These are phyloP conservation scores for Metridium senile DNA, from an alignment of 92 coral and sea anemone genomes.

Conservation along the genomic window DNA sequence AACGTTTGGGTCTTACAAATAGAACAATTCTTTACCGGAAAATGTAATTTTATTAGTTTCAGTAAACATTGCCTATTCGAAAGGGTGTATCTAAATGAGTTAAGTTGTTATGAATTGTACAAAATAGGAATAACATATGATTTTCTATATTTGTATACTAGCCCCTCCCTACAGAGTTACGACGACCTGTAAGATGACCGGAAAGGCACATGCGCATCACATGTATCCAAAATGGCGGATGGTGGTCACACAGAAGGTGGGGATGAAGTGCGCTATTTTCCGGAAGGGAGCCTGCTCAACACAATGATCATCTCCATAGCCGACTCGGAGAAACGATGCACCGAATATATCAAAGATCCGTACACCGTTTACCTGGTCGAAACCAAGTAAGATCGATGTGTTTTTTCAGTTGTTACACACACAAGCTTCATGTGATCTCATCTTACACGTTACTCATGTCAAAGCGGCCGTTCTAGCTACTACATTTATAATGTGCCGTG, in stretches of 20 bases:
- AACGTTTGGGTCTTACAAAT: not conserved
- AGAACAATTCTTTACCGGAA: not conserved
- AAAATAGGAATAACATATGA: not conserved
- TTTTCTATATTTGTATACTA: not conserved
- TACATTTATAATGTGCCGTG: no score
- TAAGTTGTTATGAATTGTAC: not conserved
- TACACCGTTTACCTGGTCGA: conserved; percentile 94
- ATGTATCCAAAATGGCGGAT: conserved; percentile 77
- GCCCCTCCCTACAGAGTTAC: conserved; percentile 9
- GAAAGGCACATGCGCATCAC: conserved; percentile 37
- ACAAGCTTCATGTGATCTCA: no score
- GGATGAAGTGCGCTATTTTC: conserved; percentile 73
- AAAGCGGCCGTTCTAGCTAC: no score
- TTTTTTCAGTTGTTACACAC: conserved; percentile 1
- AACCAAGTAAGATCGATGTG: conserved; percentile 72
- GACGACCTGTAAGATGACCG: conserved; percentile 8
- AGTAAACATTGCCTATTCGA: not conserved
- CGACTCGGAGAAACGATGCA: conserved; percentile 87
- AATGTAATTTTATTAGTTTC: not conserved
- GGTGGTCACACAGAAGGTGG: conserved; percentile 34
- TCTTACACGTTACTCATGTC: no score
- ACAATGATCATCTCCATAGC: conserved; percentile 87
- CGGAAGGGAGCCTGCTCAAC: conserved; percentile 90
- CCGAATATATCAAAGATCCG: conserved; percentile 93
- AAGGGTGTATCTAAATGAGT: not conserved